Percentiles rank a stretch among this genome's conserved stretches.
phyloP scores from a whole-genome alignment of 2,888 invertebrate genomes.

The Oxycera nigricornis region DNA sequence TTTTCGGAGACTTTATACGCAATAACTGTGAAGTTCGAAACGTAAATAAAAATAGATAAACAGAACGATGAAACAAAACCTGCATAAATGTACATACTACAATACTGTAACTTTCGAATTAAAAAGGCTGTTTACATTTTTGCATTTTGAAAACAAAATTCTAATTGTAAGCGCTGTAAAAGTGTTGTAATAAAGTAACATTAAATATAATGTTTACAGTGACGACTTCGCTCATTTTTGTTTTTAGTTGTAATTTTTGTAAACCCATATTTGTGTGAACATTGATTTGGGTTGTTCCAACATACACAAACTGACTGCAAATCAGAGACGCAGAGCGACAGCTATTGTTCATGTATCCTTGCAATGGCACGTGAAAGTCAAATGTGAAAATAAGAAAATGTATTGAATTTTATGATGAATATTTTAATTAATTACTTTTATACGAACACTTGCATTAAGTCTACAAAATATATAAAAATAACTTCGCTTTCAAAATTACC shows the following conservation, averaged over 20 bases:
- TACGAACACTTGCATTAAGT: not conserved
- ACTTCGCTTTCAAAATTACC: not conserved
- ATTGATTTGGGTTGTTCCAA: not conserved
- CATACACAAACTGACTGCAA: not conserved
- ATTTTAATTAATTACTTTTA: not conserved
- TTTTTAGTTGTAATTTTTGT: not conserved
- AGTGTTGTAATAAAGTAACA: constrained; percentile 21
- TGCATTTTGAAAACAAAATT: constrained; percentile 26
- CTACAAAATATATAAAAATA: not conserved
- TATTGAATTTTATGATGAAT: not conserved
- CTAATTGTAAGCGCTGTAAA: constrained; percentile 31
- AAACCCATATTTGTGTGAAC: not conserved
- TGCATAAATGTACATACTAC: constrained; percentile 19
- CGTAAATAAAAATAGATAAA: not conserved
- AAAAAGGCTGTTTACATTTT: constrained; percentile 39
- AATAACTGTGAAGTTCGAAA: not conserved
- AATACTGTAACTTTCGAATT: constrained; percentile 33
- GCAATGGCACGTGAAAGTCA: not conserved
- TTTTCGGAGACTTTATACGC: not conserved
- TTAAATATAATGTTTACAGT: constrained; percentile 16
- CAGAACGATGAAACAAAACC: not conserved
- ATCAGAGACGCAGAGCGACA: not conserved
- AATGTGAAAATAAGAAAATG: not conserved
- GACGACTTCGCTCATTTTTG: not conserved
- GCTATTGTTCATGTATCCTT: not conserved